Base-by-base conservation (phyloP, 2,113 vertebrate genomes). In the Elephantulus edwardii region DNA sequence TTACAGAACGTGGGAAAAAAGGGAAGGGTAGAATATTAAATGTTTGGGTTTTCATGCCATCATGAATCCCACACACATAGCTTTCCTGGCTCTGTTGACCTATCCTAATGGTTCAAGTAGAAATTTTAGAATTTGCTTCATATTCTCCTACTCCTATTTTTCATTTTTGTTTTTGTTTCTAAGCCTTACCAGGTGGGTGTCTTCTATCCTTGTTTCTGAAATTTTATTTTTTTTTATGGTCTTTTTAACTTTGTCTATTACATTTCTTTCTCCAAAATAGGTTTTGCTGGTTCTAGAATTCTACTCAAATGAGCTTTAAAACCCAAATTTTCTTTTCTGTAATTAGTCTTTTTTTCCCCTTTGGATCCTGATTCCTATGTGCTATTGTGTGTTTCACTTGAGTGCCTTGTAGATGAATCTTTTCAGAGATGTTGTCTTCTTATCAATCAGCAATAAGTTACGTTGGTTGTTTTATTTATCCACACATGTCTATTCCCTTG, bases 271-370 rank as follows among this genome's bases (percentile, higher is more conserved):
- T 42, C 50, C 50, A 54, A 89, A 70, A 35, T 19, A 93, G n/a
- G 6, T 52, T 92, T 92, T 48, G 52, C 70, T 88, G 56, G 56
- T 30, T 87, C 35, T 26, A 38, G 38, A 76, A 71, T 74, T 72
- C 78, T 84, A 20, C 74, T 86, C 33, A 93, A 80, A 88, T 54
- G 8, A 77, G 75, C 19, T 56, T 77, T 42, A 81, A 91, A 89
- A 62, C 20, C 71, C 4, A 40, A 2, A 14, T 79, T 81, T 26
- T 75, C 20, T 70, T 42, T 52, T 83, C 44, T 35, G 6, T 42
- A 66, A 75, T 50, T 95, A 42, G 6, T 40, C 9, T 40, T 85
- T 94, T 80, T 46, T 16, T 50, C 16, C 16, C 48, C 16, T 50
- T 56, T 50, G n/a, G 50, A 42, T 33, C 2, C 10, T 48, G n/a